Percentiles rank a stretch among this genome's conserved stretches.
Evolutionary conservation across 2,797 vertebrate species (phyloP).

Genomic region (Agapornis canus): DNA sequence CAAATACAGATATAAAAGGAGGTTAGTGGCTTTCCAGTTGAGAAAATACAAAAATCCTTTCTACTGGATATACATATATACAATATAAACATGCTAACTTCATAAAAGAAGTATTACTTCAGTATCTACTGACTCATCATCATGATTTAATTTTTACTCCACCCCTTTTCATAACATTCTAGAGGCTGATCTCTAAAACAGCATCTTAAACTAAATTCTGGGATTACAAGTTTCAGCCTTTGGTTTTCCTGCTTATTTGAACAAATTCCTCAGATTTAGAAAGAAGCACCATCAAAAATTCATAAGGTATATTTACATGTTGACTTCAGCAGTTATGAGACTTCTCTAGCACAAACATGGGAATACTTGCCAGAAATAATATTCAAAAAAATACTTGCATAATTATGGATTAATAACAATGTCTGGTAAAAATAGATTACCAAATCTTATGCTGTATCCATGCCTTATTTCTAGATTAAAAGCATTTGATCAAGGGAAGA

Average conservation of each 20-base stretch:
- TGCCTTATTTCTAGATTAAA: neutral
- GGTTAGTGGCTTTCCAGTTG: neutral
- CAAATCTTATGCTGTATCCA: neutral
- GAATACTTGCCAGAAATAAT: neutral
- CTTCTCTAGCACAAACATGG: neutral
- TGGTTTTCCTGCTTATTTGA: neutral
- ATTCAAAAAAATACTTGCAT: neutral
- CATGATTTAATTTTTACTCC: neutral
- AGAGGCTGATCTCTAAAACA: neutral
- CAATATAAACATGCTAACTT: neutral
- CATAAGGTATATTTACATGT: neutral
- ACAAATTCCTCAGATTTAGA: neutral
- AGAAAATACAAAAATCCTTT: neutral
- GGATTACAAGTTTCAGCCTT: neutral
- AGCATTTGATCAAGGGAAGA: neutral
- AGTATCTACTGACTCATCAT: neutral
- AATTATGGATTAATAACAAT: neutral
- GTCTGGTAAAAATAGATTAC: neutral
- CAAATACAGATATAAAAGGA: neutral
- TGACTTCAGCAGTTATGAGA: neutral
- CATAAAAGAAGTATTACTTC: neutral
- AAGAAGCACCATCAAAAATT: neutral
- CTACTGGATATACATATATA: neutral
- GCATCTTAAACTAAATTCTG: neutral
- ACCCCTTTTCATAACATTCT: neutral